Evolutionary conservation across 2,888 invertebrate species (phyloP).

Genomic region (Coleophora deauratella): DNA sequence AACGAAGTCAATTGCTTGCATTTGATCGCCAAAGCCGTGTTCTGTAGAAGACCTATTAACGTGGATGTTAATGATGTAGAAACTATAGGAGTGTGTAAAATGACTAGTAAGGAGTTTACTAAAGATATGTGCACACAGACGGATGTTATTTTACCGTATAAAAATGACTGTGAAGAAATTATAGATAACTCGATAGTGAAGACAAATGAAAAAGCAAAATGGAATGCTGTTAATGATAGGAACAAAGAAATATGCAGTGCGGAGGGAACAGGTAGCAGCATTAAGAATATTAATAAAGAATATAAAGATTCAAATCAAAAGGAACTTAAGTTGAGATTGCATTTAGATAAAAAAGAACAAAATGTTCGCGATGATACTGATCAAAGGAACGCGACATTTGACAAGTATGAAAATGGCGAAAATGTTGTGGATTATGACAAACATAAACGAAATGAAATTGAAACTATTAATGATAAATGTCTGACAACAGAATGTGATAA

Average conservation of each 20-base stretch:
- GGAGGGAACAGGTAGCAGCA: background rate
- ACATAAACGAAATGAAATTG: too few relatives aligned
- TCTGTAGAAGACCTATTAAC: too few relatives aligned
- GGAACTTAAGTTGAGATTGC: background rate
- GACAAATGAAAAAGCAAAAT: too few relatives aligned
- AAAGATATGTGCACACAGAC: constrained; percentile 10
- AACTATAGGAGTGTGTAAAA: background rate
- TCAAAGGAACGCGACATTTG: too few relatives aligned
- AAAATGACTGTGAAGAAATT: background rate
- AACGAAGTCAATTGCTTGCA: too few relatives aligned
- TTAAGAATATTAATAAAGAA: background rate
- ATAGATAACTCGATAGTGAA: background rate
- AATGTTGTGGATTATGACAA: background rate
- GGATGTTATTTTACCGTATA: constrained; percentile 4
- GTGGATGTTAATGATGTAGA: too few relatives aligned
- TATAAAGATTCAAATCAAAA: background rate
- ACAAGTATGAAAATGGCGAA: background rate
- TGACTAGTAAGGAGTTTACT: too few relatives aligned
- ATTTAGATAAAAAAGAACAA: too few relatives aligned
- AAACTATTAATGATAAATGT: too few relatives aligned
- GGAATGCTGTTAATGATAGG: background rate
- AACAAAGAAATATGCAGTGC: background rate
- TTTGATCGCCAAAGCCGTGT: too few relatives aligned
- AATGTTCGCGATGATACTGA: too few relatives aligned
- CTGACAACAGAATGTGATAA: background rate